Evolutionary conservation across 2,888 invertebrate genomes (phyloP).

Genomic region (Brenthis ino): DNA sequence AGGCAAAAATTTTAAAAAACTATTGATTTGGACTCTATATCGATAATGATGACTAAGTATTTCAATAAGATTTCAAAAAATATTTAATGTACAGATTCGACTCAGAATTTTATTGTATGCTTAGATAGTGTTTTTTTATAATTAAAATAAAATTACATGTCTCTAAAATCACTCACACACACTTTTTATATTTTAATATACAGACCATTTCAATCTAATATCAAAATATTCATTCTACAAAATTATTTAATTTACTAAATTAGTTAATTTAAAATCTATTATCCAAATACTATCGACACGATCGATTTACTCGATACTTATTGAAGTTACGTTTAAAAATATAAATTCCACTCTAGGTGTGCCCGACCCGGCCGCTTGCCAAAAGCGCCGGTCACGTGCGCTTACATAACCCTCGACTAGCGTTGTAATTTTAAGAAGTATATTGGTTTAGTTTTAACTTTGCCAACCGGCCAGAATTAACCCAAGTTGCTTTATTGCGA

Average conservation of each 20-base stretch:
- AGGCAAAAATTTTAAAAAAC: too few species aligned
- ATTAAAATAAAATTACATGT: too few species aligned
- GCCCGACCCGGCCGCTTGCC: constrained; percentile 53
- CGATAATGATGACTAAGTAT: too few species aligned
- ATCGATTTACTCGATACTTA: constrained; percentile 12
- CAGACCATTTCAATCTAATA: too few species aligned
- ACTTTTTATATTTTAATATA: too few species aligned
- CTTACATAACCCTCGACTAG: constrained; percentile 59
- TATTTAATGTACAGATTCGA: too few species aligned
- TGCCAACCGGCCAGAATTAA: constrained; percentile 64
- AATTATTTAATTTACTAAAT: neutral
- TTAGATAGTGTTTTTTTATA: too few species aligned
- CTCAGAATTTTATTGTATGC: too few species aligned
- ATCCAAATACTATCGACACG: neutral
- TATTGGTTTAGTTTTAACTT: constrained; percentile 74
- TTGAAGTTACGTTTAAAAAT: constrained; percentile 37
- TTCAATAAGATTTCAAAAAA: too few species aligned
- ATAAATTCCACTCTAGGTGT: constrained; percentile 29
- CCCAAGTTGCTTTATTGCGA: constrained; percentile 58
- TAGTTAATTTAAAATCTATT: constrained; percentile 5
- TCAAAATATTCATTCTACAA: too few species aligned
- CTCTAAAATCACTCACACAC: too few species aligned
- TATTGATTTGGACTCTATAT: too few species aligned
- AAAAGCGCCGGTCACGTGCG: constrained; percentile 64
- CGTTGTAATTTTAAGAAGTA: constrained; percentile 68